Evolutionary conservation across 2,888 invertebrate species (phyloP), one percentile per base, ranked within the genome.

Genomic region (Oxytorus armatus): DNA sequence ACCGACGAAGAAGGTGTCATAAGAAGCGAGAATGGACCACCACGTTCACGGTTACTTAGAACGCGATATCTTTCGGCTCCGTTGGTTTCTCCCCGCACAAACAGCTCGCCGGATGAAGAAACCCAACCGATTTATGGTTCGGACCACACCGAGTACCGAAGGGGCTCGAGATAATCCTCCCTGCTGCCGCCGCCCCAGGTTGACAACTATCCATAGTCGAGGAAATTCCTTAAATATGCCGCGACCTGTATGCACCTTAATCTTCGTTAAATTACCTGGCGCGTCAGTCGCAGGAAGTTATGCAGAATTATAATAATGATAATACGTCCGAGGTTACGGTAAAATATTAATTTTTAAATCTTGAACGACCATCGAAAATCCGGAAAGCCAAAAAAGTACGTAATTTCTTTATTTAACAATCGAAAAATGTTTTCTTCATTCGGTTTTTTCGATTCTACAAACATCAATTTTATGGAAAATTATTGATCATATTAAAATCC

Each of bases 131-230:
- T 75, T 75, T 75, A 75, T 75, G 74, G 66, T n/a, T n/a, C 16
- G 18, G 66, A 75, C 74, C 74, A 33, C 74, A 75, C 74, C 49
- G 57, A 47, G 73, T 16, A 8, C 36, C n/a, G 11, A 29, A 51
- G 66, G 47, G 33, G 42, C 23, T 39, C 33, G n/a, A 75, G 74
- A 75, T 75, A 59, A 75, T 75, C 66, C n/a, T n/a, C n/a, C n/a
- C n/a, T n/a, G n/a, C n/a, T n/a, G n/a, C n/a, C n/a, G n/a, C n/a
- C 66, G 16, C 16, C 36, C 10, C 36, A 57, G 66, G 36, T 53
- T 66, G 66, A 74, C 65, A 66, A 57, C 21, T 39, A 49, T 36
- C 47, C 39, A 25, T 8, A 57, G 65, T 65, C 63, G 51, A 63
- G 23, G 16, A 74, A 74, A 53, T 42, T 65, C 65, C 23, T 65